Evolutionary conservation across 2,888 invertebrate genomes (phyloP), one percentile per base, ranked within the genome.

Genomic region (Leptarthrus brevirostris): DNA sequence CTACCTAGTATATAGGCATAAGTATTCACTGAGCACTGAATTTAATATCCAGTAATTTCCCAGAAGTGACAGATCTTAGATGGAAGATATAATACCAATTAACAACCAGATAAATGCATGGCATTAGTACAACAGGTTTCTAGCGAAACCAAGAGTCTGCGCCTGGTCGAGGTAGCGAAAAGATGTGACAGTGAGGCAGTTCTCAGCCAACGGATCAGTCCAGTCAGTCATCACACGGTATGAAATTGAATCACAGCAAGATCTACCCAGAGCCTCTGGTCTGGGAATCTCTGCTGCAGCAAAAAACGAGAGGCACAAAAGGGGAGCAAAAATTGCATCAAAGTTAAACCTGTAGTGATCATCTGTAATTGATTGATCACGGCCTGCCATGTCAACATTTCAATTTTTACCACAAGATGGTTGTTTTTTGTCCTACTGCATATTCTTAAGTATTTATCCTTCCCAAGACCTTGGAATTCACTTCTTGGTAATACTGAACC

Each of bases 331-430:
- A 18, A 12, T 20, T 20, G 10, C 66, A 49, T 49, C 52, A 30
- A 26, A 52, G 16, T 12, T 61, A 34, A 61, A 20, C 26, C n/a
- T 54, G 69, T 34, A 69, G 69, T 69, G 52, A 52, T 49, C 69
- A 36, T 52, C 52, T 69, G 69, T 69, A 69, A 69, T 69, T 69
- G 69, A 69, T 69, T 69, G 69, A 69, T 69, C 69, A 69, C 34
- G 69, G 52, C n/a, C 69, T 69, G 69, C 52, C 69, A 69, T 69
- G 69, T 69, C 69, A 69, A 69, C 69, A 34, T 69, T 69, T 69
- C 69, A 69, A 69, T 69, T 69, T 69, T 69, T 69, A 69, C 69
- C 69, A 10, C 69, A 69, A 34, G 69, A 30, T 49, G 12, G 24
- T 52, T 49, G 18, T 66, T 66, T 24, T 26, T 12, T 47, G 24